Base-by-base conservation (phyloP, 2,797 vertebrate species). In the Macropodus opercularis region DNA sequence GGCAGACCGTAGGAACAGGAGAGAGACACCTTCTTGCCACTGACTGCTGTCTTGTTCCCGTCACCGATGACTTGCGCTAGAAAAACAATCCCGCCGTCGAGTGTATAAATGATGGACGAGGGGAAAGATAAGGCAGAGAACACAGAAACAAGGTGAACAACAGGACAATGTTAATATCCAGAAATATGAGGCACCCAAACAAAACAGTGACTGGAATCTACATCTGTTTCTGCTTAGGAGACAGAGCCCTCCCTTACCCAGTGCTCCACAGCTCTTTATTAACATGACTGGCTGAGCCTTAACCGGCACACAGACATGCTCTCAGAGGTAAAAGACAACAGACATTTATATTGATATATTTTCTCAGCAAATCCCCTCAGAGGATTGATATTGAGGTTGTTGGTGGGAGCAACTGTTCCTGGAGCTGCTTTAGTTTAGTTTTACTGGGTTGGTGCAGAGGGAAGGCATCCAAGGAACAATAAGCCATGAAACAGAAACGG, bases 1-100 rank as follows among this genome's bases (percentile, higher is more conserved):
- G 92, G 91, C 54, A 92, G 75, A 61, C 87, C 91, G 12, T 89
- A 93, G 43, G 83, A 80, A 76, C 92, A 94, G 0, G 80, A 84
- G 15, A 94, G 81, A 19, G 77, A 70, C 4, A 58, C 84, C 69
- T 26, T 80, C 83, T 92, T 94, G 12, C 92, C 91, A 2, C 77
- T 91, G 29, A 93, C 80, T 0, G 89, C 89, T 14, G 92, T 94
- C 80, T 89, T 90, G 81, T 93, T 93, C 41, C 69, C 52, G 6
- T 89, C 90, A 1, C 17, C 47, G 0, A 41, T 86, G 63, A 92
- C 56, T 14, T 73, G 85, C 1, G 91, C 92, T 93, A 39, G 46
- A 42, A 14, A 29, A 39, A 38, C 42, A 32, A 68, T 22, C 1
- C 39, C 51, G 22, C 14, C 23, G 38, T 15, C 23, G 54, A 47